Evolutionary conservation across 2,797 vertebrate species (phyloP).

Genomic region (Paguma larvata): DNA sequence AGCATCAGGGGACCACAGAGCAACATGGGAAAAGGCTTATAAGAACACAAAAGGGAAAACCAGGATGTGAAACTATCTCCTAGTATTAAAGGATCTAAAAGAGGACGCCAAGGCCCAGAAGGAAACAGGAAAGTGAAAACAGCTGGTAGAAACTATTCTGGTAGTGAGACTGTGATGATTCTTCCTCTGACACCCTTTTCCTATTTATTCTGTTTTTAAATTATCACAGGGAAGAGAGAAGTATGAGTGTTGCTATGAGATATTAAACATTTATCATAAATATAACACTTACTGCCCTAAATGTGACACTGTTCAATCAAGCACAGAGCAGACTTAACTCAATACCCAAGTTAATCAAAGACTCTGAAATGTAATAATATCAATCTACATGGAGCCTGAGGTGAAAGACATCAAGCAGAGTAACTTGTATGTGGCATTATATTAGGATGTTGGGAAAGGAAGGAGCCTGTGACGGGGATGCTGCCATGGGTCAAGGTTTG

Average conservation of each 20-base stretch:
- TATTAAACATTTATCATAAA: background rate
- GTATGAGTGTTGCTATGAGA: background rate
- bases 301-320: background rate
- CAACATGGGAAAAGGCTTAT: background rate
- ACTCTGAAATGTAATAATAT: background rate
- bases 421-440: background rate
- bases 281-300: background rate
- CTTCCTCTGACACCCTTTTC: conserved; percentile 23
- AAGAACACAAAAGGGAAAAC: background rate
- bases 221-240: background rate
- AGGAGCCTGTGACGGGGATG: background rate
- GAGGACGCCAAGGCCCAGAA: conserved; percentile 40
- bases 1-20: background rate
- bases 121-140: conserved; percentile 55
- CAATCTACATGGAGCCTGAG: background rate
- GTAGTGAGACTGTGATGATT: background rate
- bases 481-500: background rate
- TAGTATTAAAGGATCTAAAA: background rate
- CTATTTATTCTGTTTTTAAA: conserved; percentile 34
- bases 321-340: background rate
- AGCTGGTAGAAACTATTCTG: conserved; percentile 24
- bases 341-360: background rate
- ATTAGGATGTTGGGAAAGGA: background rate
- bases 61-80: background rate
- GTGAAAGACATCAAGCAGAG: background rate